These are phyloP conservation scores for Pangasius larnaudii DNA, from an alignment of 2,797 vertebrate species.

Conservation along the genomic window DNA sequence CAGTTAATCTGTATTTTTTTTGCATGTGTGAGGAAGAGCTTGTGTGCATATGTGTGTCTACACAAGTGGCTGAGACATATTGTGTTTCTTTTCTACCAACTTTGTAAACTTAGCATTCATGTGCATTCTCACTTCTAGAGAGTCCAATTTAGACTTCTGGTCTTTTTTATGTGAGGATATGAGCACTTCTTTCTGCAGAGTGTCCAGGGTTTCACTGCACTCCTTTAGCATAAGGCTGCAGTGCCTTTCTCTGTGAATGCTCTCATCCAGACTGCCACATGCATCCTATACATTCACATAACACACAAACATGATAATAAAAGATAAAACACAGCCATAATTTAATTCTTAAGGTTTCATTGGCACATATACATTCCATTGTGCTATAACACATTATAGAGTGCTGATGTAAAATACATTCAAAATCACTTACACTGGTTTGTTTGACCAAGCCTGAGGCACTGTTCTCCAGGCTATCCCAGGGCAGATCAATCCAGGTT, in stretches of 20 bases:
- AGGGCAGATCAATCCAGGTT: conserved; percentile 54
- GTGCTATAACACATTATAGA: background rate
- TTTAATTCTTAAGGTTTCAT: background rate
- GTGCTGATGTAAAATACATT: background rate
- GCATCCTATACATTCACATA: conserved; percentile 15
- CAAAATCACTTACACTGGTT: conserved; percentile 58
- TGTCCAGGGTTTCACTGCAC: conserved; percentile 15
- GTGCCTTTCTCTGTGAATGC: conserved; percentile 12
- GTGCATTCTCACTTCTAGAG: conserved; percentile 23
- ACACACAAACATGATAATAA: background rate
- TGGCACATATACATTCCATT: background rate
- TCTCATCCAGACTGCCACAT: background rate
- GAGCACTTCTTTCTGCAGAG: conserved; percentile 14
- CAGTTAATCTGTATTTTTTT: background rate
- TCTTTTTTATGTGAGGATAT: background rate
- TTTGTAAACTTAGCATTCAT: background rate
- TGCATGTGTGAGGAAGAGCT: background rate
- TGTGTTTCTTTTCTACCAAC: background rate
- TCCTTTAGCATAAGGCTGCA: conserved; percentile 27
- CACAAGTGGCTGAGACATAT: background rate
- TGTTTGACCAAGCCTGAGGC: conserved; percentile 51
- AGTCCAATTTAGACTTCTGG: background rate
- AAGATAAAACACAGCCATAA: background rate
- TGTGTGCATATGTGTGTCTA: background rate
- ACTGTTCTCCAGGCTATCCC: conserved; percentile 48